phyloP scores from a whole-genome alignment of 2,113 vertebrate genomes.

The Anarrhichthys ocellatus region DNA sequence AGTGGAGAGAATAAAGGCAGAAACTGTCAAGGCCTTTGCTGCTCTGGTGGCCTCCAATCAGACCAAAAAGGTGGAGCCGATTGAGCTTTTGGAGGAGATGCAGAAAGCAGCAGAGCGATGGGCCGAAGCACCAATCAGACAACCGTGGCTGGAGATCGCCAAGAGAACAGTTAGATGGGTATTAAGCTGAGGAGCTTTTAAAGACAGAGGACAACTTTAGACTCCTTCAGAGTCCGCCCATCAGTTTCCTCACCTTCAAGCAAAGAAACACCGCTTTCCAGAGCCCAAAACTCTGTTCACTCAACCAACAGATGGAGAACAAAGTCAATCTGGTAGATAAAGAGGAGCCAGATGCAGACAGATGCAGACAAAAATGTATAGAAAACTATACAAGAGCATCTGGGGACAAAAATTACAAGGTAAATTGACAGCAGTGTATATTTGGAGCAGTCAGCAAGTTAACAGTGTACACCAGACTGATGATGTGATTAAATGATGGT shows the following conservation, averaged over 20 bases:
- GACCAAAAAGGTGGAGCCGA: neutral
- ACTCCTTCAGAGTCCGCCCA: constrained; percentile 8
- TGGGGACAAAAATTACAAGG: too few species aligned
- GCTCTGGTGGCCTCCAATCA: constrained; percentile 1
- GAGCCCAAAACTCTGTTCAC: neutral
- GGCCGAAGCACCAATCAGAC: neutral
- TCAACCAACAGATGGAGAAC: too few species aligned
- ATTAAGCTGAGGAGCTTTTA: neutral
- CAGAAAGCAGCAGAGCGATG: constrained; percentile 21
- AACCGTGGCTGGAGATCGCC: neutral
- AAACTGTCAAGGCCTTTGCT: neutral
- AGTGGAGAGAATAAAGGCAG: neutral
- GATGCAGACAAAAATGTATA: too few species aligned
- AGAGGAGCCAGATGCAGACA: too few species aligned
- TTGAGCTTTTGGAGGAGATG: neutral
- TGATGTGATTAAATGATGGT: too few species aligned
- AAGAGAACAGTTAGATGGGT: rapidly evolving
- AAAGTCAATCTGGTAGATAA: too few species aligned
- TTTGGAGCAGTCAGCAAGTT: too few species aligned
- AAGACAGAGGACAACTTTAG: constrained; percentile 1
- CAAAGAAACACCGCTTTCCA: neutral
- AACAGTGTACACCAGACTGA: too few species aligned
- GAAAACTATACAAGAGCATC: too few species aligned
- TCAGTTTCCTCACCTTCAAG: neutral
- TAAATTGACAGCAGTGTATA: too few species aligned